Conservation (phyloP, 2,113 vertebrate genomes). For the Cyanistes caeruleus region DNA sequence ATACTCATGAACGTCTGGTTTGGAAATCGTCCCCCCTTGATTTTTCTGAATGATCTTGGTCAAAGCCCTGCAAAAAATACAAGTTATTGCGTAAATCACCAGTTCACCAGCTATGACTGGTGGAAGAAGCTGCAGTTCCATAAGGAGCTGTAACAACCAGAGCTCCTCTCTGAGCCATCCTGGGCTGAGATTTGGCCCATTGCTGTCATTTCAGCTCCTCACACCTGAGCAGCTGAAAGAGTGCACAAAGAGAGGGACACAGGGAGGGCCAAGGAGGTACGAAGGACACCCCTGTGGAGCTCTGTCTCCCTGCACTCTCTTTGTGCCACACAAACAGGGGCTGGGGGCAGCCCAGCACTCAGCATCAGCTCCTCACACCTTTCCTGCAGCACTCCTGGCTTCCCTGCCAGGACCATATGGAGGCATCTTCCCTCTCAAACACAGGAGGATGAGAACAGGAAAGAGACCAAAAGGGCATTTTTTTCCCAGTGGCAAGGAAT, state of each 20-base stretch:
- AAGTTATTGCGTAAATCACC: neutral
- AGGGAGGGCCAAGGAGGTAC: neutral
- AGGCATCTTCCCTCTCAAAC: neutral
- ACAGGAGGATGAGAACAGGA: neutral
- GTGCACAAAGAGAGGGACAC: neutral
- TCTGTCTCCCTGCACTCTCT: rapidly evolving
- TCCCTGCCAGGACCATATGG: neutral
- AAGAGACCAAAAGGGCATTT: neutral
- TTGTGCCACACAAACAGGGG: neutral
- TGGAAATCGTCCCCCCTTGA: constrained; percentile 43
- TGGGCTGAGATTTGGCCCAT: neutral
- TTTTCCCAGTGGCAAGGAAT: neutral
- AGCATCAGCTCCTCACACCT: neutral
- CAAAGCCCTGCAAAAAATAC: constrained; percentile 43
- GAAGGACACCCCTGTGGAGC: neutral
- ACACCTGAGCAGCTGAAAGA: rapidly evolving
- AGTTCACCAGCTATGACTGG: rapidly evolving
- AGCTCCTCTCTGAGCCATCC: neutral
- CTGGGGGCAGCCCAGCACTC: neutral
- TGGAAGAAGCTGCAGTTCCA: neutral
- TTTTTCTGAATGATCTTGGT: constrained; percentile 28
- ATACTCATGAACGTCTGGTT: constrained; percentile 12
- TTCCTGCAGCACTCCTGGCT: rapidly evolving
- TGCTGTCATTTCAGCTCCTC: neutral
- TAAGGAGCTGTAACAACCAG: neutral